Percentiles rank a stretch among this genome's conserved stretches.
Conservation (phyloP, 35 echinoderm and acorn worm species). For the Antedon bifida region DNA sequence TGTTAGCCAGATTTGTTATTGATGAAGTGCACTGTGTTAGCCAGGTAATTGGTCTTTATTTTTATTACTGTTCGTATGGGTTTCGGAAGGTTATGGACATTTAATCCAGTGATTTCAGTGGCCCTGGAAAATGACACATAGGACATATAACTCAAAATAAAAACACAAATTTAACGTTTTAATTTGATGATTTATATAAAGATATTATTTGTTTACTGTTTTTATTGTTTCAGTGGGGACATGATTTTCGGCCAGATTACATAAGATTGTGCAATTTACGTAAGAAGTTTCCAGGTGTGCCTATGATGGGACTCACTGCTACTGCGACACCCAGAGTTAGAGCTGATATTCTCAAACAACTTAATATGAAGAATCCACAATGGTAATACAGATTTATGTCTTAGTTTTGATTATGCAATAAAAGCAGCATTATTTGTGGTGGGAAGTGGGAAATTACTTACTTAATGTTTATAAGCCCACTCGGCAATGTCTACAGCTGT, state of each 20-base stretch:
- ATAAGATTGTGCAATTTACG: slow-evolving; percentile 60
- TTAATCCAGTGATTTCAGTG: too few species aligned
- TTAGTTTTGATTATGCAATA: neutral
- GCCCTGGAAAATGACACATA: too few species aligned
- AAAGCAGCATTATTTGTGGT: neutral
- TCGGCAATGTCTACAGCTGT: too few species aligned
- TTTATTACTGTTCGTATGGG: neutral
- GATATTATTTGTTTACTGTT: too few species aligned
- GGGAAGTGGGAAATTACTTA: neutral
- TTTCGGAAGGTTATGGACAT: too few species aligned
- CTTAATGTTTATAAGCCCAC: too few species aligned
- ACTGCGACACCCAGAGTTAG: slow-evolving; percentile 84
- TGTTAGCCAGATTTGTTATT: slow-evolving; percentile 88
- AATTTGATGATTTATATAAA: too few species aligned
- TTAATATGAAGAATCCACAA: slow-evolving; percentile 65
- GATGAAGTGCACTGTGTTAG: slow-evolving; percentile 98
- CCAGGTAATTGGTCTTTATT: slow-evolving; percentile 25
- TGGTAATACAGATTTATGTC: slow-evolving; percentile 24
- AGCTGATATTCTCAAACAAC: slow-evolving; percentile 71
- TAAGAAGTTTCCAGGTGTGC: slow-evolving; percentile 73
- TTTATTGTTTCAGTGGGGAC: slow-evolving; percentile 56
- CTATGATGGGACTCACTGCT: slow-evolving; percentile 90
- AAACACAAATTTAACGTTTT: too few species aligned
- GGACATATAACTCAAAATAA: too few species aligned
- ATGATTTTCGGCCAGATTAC: slow-evolving; percentile 94